Percentiles rank a stretch among this genome's conserved stretches.
These are phyloP conservation scores for Zygogramma bicolorata DNA, from an alignment of 2,888 invertebrate species.

Conservation along the genomic window DNA sequence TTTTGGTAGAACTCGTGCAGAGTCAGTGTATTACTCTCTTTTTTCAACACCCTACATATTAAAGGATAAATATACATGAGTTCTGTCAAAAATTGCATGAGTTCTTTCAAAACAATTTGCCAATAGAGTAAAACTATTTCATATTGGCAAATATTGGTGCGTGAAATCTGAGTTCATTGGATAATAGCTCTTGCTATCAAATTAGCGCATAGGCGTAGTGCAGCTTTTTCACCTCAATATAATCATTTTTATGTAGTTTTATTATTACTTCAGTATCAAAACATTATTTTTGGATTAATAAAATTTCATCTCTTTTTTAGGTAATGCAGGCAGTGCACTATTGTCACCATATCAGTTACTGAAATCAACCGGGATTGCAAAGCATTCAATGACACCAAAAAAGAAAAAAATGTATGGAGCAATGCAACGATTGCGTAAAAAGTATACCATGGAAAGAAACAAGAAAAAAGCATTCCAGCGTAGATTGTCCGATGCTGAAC, in stretches of 20 bases:
- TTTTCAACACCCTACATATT: too few relatives aligned
- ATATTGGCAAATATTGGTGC: too few relatives aligned
- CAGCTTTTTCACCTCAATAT: too few relatives aligned
- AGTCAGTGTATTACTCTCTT: too few relatives aligned
- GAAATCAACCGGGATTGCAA: slow-evolving; percentile 2
- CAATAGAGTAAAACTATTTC: too few relatives aligned
- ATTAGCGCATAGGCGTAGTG: too few relatives aligned
- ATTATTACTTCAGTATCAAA: background rate
- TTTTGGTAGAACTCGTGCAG: too few relatives aligned
- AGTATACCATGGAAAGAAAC: slow-evolving; percentile 7
- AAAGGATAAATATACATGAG: too few relatives aligned
- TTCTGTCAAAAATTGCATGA: background rate
- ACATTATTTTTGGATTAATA: background rate
- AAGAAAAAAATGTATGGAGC: slow-evolving; percentile 8
- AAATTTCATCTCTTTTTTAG: slow-evolving; percentile 1
- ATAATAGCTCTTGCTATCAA: too few relatives aligned
- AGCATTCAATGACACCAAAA: slow-evolving; percentile 10
- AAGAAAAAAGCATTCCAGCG: slow-evolving; percentile 5
- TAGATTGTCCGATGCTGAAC: slow-evolving; percentile 6
- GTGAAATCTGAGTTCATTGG: too few relatives aligned
- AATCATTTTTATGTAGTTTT: too few relatives aligned
- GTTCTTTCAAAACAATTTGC: too few relatives aligned
- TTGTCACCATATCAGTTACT: slow-evolving; percentile 13
- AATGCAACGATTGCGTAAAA: slow-evolving; percentile 14
- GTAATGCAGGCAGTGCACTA: slow-evolving; percentile 1